Base-by-base conservation (phyloP, 2,797 vertebrate species). In the Tolypeutes matacus region DNA sequence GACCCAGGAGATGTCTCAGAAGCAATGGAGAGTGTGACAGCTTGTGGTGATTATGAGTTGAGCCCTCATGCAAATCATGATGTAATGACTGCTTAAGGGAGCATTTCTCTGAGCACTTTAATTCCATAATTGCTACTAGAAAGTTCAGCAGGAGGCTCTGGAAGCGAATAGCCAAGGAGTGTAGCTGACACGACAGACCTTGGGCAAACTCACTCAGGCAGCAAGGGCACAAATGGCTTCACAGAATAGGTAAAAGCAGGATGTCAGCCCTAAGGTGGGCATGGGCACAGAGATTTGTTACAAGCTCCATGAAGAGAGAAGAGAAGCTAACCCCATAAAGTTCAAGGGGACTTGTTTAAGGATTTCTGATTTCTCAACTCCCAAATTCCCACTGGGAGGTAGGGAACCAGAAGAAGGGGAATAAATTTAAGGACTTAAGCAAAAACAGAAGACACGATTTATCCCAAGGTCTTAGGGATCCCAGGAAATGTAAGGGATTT, bases 381-480 rank as follows among this genome's bases (percentile, higher is more conserved):
- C 73, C 34, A 82, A 73, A 73, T 86, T 77, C 14, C 75, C 56
- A 92, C 2, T 53, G 46, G 31, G 58, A 75, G 27, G n/a, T 36
- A 42, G 17, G 29, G n/a, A 7, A 49, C 18, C 31, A 49, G 23
- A 58, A 94, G 27, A 39, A 75, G 9, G 65, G 14, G 20, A 82
- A 53, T 46, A 42, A 29, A 39, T 89, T 84, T 89, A 91, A 72
- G 20, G 20, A 67, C 17, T 65, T 51, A 31, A 72, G 20, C 15
- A 86, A 77, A 89, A 89, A 56, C 49, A 65, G 39, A 92, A 86
- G 53, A 73, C 27, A 86, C 5, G 51, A 67, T 67, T 89, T 87
- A 91, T 23, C 21, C 27, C 29, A 80, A 88, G 9, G 56, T 62
- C 23, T 86, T 82, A 29, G 58, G 70, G 34, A 87, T 62, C 46